A percentile compares a stretch with the other conserved stretches of the same genome.
Evolutionary conservation across 37 sponge, comb jelly and placozoan species (phyloP).

Genomic region (Petrosia ficiformis): DNA sequence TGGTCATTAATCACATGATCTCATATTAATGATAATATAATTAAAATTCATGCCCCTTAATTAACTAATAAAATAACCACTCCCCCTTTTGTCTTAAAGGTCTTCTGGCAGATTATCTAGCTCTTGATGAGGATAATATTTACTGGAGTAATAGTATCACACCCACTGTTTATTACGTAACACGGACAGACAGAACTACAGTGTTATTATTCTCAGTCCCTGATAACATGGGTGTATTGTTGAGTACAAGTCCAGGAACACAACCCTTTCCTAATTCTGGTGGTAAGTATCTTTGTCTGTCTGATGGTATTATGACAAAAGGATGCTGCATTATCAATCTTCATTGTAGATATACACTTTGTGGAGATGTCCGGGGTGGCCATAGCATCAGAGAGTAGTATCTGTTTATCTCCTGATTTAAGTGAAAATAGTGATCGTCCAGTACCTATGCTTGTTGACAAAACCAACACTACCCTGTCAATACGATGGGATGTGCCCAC

Average conservation of each 20-base stretch:
- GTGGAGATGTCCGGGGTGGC: no score
- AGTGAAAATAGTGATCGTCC: not conserved
- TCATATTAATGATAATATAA: not conserved
- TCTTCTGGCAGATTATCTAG: slow-evolving; percentile 9
- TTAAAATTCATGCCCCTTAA: not conserved
- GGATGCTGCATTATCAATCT: no score
- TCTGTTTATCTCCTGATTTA: not conserved
- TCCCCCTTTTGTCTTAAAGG: not conserved
- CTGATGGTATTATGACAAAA: no score
- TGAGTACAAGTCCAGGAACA: slow-evolving; percentile 41
- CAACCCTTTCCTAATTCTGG: slow-evolving; percentile 36
- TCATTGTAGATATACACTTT: no score
- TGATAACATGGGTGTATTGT: not conserved
- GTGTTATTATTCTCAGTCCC: slow-evolving; percentile 5
- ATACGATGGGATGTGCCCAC: slow-evolving; percentile 16
- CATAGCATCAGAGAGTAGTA: no score
- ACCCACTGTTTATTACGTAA: slow-evolving; percentile 17
- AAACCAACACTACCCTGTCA: slow-evolving; percentile 14
- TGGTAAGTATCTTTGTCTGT: no score
- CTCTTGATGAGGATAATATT: slow-evolving; percentile 36
- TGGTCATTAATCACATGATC: not conserved
- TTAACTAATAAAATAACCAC: not conserved
- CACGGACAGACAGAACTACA: not conserved
- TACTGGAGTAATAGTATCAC: slow-evolving; percentile 48
- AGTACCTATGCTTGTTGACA: not conserved